Base-by-base conservation (phyloP, 2,888 invertebrate genomes). In the Aporophyla nigra region DNA sequence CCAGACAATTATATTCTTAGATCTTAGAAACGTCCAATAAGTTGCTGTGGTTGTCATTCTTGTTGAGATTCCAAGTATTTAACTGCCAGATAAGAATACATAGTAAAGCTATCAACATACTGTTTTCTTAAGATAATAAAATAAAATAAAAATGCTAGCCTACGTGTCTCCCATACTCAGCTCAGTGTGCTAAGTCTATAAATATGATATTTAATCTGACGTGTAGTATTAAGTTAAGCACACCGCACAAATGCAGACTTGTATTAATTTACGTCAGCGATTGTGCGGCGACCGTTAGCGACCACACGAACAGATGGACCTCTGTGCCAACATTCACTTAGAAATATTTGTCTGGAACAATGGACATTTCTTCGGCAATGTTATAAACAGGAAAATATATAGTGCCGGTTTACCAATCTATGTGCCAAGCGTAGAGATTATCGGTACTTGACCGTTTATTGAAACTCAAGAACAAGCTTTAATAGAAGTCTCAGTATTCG, bases 131-230 rank as follows among this genome's bases (percentile, higher is more conserved):
- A n/a, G n/a, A n/a, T n/a, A n/a, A n/a, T n/a, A n/a, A n/a, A n/a
- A n/a, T n/a, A n/a, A n/a, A n/a, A n/a, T n/a, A n/a, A n/a, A n/a
- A n/a, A n/a, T n/a, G n/a, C n/a, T n/a, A n/a, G 19, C 24, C 9
- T 70, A 4, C 14, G 40, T 24, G 9, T 51, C 49, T 24, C 16
- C 19, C 43, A 24, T 46, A 46, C 19, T 2, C 9, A 21, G 16
- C 14, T 24, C 21, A 84, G 49, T 33, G 14, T 40, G 46, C 46
- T 53, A 53, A 51, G 1, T 51, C 40, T 59, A 69, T 84, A 59
- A 51, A 61, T 69, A 58, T 62, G 14, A 56, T 66, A 81, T 53
- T 53, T 66, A 80, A 81, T 65, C 74, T 74, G 69, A 61, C 59
- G 43, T 51, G 24, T 40, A 33, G 70, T 14, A 27, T 79, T 77